A percentile compares a stretch with the other conserved stretches of the same genome.
Conservation (phyloP, 2,797 vertebrate species). For the Coregonus suidteri region DNA sequence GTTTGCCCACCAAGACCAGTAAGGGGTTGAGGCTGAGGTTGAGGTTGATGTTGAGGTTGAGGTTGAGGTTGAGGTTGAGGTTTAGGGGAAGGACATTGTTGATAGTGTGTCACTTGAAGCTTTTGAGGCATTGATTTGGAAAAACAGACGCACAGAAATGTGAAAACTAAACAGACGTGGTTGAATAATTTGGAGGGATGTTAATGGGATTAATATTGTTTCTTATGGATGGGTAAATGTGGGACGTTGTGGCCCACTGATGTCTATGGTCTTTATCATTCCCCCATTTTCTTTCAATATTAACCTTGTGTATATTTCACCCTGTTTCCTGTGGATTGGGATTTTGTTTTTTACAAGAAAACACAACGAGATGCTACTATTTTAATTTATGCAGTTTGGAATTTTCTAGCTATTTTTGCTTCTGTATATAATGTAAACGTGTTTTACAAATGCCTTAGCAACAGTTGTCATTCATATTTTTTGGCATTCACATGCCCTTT, state of each 20-base stretch:
- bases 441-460: slow-evolving; percentile 58
- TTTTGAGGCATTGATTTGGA: neutral
- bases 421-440: slow-evolving; percentile 65
- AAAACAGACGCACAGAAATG: slow-evolving; percentile 1
- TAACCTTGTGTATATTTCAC: slow-evolving; percentile 56
- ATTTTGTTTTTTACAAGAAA: slow-evolving; percentile 38
- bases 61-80: too few species aligned
- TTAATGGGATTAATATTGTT: slow-evolving; percentile 21
- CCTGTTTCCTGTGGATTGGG: slow-evolving; percentile 55
- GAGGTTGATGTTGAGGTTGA: too few species aligned
- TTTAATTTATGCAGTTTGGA: slow-evolving; percentile 63
- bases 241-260: neutral
- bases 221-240: slow-evolving; percentile 5
- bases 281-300: slow-evolving; percentile 1
- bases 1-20: neutral
- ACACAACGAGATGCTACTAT: slow-evolving; percentile 41
- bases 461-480: slow-evolving; percentile 53
- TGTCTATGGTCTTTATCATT: slow-evolving; percentile 5
- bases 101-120: too few species aligned
- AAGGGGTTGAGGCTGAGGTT: neutral
- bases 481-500: slow-evolving; percentile 24
- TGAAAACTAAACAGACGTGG: neutral
- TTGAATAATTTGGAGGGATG: slow-evolving; percentile 11
- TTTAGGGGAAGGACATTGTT: neutral
- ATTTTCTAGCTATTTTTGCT: slow-evolving; percentile 18